These are phyloP conservation scores for Micronycteris hirsuta DNA, from an alignment of 2,113 vertebrate species.

Conservation along the genomic window DNA sequence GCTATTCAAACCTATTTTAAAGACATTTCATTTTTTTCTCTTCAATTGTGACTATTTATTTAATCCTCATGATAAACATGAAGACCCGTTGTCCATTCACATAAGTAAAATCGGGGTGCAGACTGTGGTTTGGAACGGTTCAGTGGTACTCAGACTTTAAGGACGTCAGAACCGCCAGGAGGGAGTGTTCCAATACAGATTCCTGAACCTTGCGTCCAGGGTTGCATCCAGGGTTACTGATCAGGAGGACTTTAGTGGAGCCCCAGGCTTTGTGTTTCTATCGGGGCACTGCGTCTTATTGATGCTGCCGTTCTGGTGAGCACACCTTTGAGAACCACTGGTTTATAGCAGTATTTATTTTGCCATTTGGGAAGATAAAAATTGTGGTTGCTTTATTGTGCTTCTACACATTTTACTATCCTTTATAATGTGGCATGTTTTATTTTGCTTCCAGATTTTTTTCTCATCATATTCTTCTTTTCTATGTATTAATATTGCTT, in stretches of 20 bases:
- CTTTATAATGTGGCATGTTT: neutral
- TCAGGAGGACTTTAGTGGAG: neutral
- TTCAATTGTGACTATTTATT: neutral
- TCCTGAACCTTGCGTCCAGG: neutral
- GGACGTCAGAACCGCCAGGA: neutral
- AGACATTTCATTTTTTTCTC: neutral
- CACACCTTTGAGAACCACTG: neutral
- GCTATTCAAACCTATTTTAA: neutral
- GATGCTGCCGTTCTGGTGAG: neutral
- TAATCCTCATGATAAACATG: neutral
- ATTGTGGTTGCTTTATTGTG: neutral
- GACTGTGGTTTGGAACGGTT: neutral
- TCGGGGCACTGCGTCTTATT: neutral
- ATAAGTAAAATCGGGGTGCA: neutral
- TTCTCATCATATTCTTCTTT: neutral
- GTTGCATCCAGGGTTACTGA: neutral
- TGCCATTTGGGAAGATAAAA: neutral
- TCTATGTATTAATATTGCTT: neutral
- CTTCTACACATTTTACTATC: neutral
- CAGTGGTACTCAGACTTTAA: neutral
- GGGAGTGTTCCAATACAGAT: neutral
- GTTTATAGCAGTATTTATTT: neutral
- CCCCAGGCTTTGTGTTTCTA: neutral
- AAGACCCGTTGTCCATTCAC: neutral
- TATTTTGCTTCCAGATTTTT: conserved; percentile 4